Percentiles rank a stretch among this genome's conserved stretches.
phyloP scores from a whole-genome alignment of 2,113 vertebrate species.

The Silurus glanis region DNA sequence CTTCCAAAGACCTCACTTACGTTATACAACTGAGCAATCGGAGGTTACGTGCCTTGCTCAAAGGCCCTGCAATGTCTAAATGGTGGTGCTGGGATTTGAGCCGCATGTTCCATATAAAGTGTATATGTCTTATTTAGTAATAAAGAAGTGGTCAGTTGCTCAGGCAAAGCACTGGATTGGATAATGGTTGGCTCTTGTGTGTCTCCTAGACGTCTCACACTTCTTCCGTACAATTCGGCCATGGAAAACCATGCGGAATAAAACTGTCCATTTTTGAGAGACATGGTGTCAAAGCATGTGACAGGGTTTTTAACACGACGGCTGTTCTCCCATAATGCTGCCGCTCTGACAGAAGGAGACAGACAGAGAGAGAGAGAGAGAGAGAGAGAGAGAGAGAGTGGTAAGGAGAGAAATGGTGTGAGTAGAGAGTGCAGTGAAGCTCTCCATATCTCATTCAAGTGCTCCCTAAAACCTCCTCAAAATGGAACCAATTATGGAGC shows the following conservation, averaged over 20 bases:
- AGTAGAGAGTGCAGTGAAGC: conserved; percentile 33
- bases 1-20: no score
- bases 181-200: neutral
- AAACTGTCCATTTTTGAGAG: conserved; percentile 47
- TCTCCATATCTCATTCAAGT: conserved; percentile 59
- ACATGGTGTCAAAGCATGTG: conserved; percentile 60
- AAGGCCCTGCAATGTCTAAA: no score
- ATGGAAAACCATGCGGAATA: conserved; percentile 25
- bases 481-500: conserved; percentile 69
- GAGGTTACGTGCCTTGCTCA: no score
- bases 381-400: conserved; percentile 35
- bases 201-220: neutral
- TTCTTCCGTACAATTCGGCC: neutral
- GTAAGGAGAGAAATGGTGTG: conserved; percentile 37
- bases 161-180: neutral
- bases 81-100: no score
- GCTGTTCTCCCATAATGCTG: conserved; percentile 60
- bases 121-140: neutral
- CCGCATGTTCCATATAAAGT: neutral
- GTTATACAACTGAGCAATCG: no score
- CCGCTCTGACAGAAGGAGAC: conserved; percentile 7
- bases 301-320: conserved; percentile 60
- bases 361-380: conserved; percentile 42
- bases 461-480: conserved; percentile 63
- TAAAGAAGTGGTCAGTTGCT: neutral